A percentile compares a stretch with the other conserved stretches of the same genome.
Conservation (phyloP, 2,888 invertebrate genomes). For the Noctua pronuba region DNA sequence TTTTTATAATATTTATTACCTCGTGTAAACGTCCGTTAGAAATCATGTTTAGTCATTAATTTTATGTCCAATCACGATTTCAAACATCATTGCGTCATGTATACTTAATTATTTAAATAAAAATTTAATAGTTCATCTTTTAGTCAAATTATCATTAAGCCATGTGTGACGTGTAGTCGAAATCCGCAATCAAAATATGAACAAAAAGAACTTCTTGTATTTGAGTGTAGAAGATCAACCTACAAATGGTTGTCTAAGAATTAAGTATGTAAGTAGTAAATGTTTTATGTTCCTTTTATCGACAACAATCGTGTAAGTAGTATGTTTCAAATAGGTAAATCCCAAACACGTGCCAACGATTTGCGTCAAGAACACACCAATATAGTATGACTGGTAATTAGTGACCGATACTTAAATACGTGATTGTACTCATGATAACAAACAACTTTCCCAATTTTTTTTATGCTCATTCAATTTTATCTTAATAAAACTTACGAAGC, state of each 20-base stretch:
- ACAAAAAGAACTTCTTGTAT: not conserved
- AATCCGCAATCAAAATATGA: not conserved
- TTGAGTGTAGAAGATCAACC: not conserved
- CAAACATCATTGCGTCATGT: not conserved
- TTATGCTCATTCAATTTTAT: no score
- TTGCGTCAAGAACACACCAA: conserved; percentile 18
- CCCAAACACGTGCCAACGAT: conserved; percentile 9
- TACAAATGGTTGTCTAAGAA: not conserved
- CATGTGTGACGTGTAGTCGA: not conserved
- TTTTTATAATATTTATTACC: conserved; percentile 2
- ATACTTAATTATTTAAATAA: not conserved
- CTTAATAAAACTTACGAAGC: no score
- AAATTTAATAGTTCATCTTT: not conserved
- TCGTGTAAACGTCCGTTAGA: not conserved
- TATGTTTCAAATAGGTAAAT: not conserved
- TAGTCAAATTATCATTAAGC: not conserved
- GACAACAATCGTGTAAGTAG: not conserved
- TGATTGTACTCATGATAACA: no score
- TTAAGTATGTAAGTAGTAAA: not conserved
- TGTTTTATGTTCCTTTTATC: not conserved
- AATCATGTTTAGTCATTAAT: conserved; percentile 7
- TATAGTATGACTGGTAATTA: no score
- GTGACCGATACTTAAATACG: no score
- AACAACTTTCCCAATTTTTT: no score
- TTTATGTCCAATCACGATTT: not conserved